phyloP scores from a whole-genome alignment of 2,888 invertebrate species.

The Oasisia sp. region DNA sequence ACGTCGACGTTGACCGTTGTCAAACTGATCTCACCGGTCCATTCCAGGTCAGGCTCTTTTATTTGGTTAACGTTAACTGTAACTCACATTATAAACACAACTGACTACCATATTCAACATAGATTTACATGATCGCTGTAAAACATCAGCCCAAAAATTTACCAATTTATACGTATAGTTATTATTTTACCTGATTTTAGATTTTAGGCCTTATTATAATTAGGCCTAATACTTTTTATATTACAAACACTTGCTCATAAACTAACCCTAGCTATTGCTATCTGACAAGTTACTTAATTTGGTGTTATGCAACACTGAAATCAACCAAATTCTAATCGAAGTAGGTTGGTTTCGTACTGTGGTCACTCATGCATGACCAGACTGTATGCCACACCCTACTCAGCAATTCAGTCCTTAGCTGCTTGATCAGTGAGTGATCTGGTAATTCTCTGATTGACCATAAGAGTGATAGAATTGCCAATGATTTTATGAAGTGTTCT shows the following conservation, averaged over 20 bases:
- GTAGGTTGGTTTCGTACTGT: not conserved
- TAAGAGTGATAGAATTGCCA: not conserved
- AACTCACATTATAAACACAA: not conserved
- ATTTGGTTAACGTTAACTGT: not conserved
- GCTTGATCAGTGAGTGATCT: not conserved
- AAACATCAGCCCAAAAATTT: not conserved
- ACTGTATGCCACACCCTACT: conserved; percentile 17
- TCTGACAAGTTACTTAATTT: not conserved
- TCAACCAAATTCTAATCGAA: not conserved
- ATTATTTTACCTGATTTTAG: not conserved
- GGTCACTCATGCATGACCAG: conserved; percentile 2
- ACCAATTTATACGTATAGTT: not conserved
- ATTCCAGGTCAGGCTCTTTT: not conserved
- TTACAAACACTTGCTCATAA: not conserved
- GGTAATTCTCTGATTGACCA: not conserved
- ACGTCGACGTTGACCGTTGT: not conserved
- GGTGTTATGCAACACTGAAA: not conserved
- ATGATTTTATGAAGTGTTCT: not conserved
- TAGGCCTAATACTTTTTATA: not conserved
- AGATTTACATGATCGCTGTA: not conserved
- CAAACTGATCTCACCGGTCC: not conserved
- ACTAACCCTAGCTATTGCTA: not conserved
- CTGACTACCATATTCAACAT: not conserved
- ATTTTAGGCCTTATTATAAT: not conserved
- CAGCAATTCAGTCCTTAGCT: not conserved